Evolutionary conservation across 2,797 vertebrate genomes (phyloP).

Genomic region (Remorina albescens): DNA sequence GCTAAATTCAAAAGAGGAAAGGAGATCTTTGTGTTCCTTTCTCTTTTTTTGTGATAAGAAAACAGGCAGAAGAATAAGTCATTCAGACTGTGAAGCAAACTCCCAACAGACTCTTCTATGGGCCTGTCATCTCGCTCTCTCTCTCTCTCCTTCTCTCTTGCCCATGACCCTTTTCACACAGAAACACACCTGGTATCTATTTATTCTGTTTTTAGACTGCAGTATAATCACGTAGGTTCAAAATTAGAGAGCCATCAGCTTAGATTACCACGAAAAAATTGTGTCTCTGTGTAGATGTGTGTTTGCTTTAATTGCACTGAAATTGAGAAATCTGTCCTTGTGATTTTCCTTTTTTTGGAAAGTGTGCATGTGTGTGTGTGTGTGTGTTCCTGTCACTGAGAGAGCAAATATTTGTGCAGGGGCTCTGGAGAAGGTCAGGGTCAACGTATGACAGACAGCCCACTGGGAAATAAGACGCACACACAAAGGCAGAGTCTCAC

Average conservation of each 20-base stretch:
- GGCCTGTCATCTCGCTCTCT: constrained; percentile 53
- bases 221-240: constrained; percentile 75
- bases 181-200: constrained; percentile 81
- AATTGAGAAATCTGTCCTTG: constrained; percentile 61
- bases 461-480: constrained; percentile 80
- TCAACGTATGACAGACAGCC: constrained; percentile 86
- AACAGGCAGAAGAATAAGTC: constrained; percentile 63
- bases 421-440: constrained; percentile 85
- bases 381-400: constrained; percentile 69
- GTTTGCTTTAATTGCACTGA: constrained; percentile 71
- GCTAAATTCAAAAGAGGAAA: constrained; percentile 14
- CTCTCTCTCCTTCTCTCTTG: constrained; percentile 33
- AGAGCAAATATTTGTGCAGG: constrained; percentile 87
- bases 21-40: constrained; percentile 46
- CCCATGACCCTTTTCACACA: constrained; percentile 64
- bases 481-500: constrained; percentile 38
- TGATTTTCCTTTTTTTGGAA: constrained; percentile 7
- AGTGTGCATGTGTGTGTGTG: constrained; percentile 44
- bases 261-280: constrained; percentile 69
- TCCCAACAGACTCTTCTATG: constrained; percentile 67
- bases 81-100: constrained; percentile 70
- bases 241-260: constrained; percentile 79
- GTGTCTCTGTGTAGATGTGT: constrained; percentile 53
- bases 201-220: constrained; percentile 78
- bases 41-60: constrained; percentile 60